Percentiles rank a stretch among this genome's conserved stretches.
Conservation (phyloP, 2,113 vertebrate genomes). For the Delphinapterus leucas region DNA sequence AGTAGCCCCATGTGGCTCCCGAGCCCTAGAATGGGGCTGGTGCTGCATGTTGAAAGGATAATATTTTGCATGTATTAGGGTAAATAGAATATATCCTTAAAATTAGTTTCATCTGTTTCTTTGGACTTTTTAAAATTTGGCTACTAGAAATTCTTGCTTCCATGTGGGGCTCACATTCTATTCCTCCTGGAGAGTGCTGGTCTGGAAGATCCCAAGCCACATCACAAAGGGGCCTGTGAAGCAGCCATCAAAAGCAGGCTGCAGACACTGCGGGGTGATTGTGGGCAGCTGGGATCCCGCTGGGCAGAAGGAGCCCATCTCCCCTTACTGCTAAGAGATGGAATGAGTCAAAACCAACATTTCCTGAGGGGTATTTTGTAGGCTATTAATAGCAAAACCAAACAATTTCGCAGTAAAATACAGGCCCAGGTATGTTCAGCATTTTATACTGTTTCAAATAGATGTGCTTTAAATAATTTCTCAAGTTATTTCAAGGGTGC, state of each 20-base stretch:
- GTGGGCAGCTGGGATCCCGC: rapidly evolving
- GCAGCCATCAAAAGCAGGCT: rapidly evolving
- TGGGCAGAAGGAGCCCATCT: background rate
- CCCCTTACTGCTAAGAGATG: background rate
- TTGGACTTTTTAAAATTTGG: background rate
- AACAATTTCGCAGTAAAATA: background rate
- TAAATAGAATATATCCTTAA: background rate
- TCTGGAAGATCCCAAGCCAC: background rate
- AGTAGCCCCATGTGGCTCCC: background rate
- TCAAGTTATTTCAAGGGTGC: background rate
- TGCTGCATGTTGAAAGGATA: background rate
- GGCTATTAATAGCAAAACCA: background rate
- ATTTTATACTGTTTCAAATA: background rate
- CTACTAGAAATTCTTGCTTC: background rate
- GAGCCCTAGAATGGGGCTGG: background rate
- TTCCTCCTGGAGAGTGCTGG: background rate
- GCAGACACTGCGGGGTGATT: too few relatives aligned
- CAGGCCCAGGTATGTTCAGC: background rate
- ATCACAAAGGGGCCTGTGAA: background rate
- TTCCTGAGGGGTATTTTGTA: background rate
- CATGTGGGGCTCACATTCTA: background rate
- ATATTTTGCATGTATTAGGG: background rate
- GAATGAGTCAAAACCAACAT: background rate
- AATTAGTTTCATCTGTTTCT: background rate
- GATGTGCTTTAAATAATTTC: background rate